phyloP scores from a whole-genome alignment of 2,797 vertebrate genomes.

The Onychomys leucogaster region DNA sequence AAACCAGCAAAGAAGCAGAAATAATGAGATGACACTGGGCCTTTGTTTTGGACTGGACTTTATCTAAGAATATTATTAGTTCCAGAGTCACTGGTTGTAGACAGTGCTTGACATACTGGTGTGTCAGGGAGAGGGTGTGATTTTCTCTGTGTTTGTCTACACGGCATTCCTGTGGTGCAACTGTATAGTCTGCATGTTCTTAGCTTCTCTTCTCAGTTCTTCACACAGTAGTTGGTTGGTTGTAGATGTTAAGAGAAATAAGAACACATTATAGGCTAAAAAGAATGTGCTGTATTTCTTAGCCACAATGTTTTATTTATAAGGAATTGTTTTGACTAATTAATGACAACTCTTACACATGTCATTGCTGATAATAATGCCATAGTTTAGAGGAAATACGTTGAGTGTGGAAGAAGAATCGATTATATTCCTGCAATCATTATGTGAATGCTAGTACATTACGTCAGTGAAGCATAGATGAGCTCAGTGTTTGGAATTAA shows the following conservation, averaged over 20 bases:
- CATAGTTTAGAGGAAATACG: slow-evolving; percentile 29
- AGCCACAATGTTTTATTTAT: slow-evolving; percentile 48
- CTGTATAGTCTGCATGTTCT: not conserved
- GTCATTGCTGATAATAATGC: slow-evolving; percentile 33
- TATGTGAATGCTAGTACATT: not conserved
- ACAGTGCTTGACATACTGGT: slow-evolving; percentile 17
- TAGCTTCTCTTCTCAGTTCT: slow-evolving; percentile 40
- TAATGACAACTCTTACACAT: not conserved
- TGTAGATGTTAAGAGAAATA: slow-evolving; percentile 7
- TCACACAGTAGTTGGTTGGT: slow-evolving; percentile 1
- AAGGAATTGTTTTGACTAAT: slow-evolving; percentile 54
- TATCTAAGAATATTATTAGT: slow-evolving; percentile 53
- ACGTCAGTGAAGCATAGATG: not conserved
- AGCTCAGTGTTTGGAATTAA: slow-evolving; percentile 24
- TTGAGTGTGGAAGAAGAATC: slow-evolving; percentile 47
- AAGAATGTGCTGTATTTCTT: slow-evolving; percentile 9
- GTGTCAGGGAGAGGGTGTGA: not conserved
- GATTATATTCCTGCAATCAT: not conserved
- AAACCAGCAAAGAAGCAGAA: slow-evolving; percentile 63
- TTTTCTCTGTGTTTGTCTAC: not conserved
- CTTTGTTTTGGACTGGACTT: slow-evolving; percentile 58
- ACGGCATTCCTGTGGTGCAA: not conserved
- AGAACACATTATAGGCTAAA: not conserved
- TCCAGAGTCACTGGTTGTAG: slow-evolving; percentile 12
- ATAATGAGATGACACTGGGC: slow-evolving; percentile 51